Base-by-base conservation (phyloP, 2,888 invertebrate genomes). In the Agriopis marginaria region DNA sequence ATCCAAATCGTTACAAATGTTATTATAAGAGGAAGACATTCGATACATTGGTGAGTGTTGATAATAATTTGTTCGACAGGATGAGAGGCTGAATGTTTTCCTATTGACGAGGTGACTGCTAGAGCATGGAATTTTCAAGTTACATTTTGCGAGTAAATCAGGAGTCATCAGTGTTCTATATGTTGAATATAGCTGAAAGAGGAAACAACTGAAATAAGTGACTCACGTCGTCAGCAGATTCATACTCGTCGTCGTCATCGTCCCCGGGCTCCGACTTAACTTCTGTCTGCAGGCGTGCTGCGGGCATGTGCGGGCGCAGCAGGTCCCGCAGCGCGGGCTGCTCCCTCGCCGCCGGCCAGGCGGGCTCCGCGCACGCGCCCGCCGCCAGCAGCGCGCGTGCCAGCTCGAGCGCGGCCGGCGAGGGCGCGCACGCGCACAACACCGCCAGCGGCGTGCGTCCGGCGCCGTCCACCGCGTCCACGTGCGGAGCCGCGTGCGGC, bases 211-310 rank as follows among this genome's bases (percentile, higher is more conserved):
- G 42, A 42, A 42, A 9, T 42, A n/a, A 44, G 45, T 4, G 5
- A 85, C 87, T 84, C 78, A 92, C 94, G 10, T 93, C 89, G 70
- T 95, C 95, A 11, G 93, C 91, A 0, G 95, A 95, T 53, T 94
- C 90, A 72, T 84, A 91, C 0, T 95, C 89, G 56, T 92, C 91
- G 39, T 9, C 40, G 17, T 92, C 92, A 39, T 54, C 39, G 39
- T 54, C 40, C 9, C 42, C 55, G 0, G 92, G 91, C 66, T 90
- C 86, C 7, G 91, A 84, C 72, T 91, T 87, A 75, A 89, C 82
- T 50, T 93, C 89, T 0, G 1, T 2, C 8, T 6, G 32, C 39
- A 39, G 6, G 39, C 12, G n/a, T 1, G n/a, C 32, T 32, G n/a
- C 40, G 1, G 55, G 42, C 42, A 56, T 14, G 42, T 56, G 17